Evolutionary conservation across 2,113 vertebrate genomes (phyloP).

Genomic region (Poecilia latipinna): DNA sequence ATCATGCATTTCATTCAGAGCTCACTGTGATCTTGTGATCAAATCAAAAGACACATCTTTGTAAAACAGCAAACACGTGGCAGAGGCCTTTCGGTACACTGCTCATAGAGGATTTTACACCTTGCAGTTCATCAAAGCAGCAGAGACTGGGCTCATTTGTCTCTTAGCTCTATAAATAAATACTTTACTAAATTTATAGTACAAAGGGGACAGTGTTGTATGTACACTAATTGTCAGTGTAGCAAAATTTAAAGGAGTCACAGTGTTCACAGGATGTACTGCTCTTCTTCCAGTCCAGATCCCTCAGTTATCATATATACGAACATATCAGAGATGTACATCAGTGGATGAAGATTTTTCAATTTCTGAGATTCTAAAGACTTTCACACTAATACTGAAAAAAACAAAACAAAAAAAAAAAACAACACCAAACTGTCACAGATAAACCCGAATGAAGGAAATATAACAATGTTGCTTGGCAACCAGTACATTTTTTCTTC

Average conservation of each 20-base stretch:
- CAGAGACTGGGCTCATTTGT: neutral
- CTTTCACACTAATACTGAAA: neutral
- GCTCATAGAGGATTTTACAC: neutral
- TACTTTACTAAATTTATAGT: neutral
- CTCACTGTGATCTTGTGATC: slow-evolving; percentile 68
- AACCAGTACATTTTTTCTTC: slow-evolving; percentile 5
- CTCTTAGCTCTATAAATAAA: neutral
- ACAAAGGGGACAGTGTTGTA: neutral
- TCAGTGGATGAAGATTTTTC: neutral
- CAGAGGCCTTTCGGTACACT: neutral
- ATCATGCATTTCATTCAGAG: slow-evolving; percentile 61
- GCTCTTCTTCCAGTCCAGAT: neutral
- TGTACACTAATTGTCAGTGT: neutral
- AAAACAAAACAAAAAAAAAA: neutral
- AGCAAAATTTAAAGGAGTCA: neutral
- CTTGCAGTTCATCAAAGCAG: neutral
- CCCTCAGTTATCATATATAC: neutral
- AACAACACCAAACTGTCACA: slow-evolving; percentile 3
- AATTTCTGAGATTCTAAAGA: neutral
- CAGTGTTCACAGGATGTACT: neutral
- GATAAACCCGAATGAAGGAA: neutral
- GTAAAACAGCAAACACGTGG: slow-evolving; percentile 3
- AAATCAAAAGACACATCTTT: slow-evolving; percentile 40
- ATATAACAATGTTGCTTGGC: slow-evolving; percentile 21
- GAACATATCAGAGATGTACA: neutral